Evolutionary conservation across 2,888 invertebrate genomes (phyloP), one percentile per base, ranked within the genome.

Genomic region (Drosophila macrospina): DNA sequence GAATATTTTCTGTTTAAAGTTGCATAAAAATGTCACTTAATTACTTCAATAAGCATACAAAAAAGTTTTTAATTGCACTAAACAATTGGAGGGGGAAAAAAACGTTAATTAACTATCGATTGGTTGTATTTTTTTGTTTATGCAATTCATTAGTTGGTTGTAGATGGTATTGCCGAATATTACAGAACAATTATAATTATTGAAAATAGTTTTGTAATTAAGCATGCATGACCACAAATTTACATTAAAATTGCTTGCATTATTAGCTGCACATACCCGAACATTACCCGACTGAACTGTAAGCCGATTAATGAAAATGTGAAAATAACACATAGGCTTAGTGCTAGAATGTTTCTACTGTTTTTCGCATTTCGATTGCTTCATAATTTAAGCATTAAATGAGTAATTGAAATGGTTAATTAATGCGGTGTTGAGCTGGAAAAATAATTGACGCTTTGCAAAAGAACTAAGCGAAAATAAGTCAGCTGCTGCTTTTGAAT

Each of bases 151-250:
- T 37, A 26, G 15, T 30, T 13, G 11, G 32, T 5, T 24, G 26
- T 51, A 26, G 50, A 26, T 41, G 47, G 26, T 24, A 16, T 52
- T 61, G 52, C 57, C 74, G 26, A 74, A 78, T 78, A 62, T 55
- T 74, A 39, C 50, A 39, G 41, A 75, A 67, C 81, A 86, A 86
- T 88, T 77, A 84, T 71, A 81, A 70, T 67, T 66, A 64, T 66
- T 44, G 61, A 50, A 78, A 78, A 75, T 54, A 57, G 52, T 62
- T 78, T 85, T 67, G 70, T 73, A 88, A 85, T 85, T 89, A 88
- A 86, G 84, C 61, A 85, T 80, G 84, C 80, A 79, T 78, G 69
- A 89, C 85, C 85, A 68, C 85, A 89, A 81, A 83, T 88, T 80
- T 88, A 78, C 74, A 88, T 89, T 85, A 73, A 86, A 88, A 77